These are phyloP conservation scores for Allophyes oxyacanthae DNA, from an alignment of 2,888 invertebrate genomes.

Conservation along the genomic window DNA sequence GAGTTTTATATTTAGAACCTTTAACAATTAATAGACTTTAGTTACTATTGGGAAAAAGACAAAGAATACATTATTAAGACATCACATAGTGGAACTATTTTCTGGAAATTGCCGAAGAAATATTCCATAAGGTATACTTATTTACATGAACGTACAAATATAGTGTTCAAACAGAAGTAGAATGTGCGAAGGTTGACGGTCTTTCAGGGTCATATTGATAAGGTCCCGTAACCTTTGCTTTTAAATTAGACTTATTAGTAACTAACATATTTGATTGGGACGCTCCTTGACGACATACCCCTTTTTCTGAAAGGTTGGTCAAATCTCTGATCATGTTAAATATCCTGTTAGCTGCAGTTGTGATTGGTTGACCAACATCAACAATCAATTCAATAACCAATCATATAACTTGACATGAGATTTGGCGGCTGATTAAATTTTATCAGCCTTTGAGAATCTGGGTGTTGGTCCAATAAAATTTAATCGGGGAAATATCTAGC, in stretches of 20 bases:
- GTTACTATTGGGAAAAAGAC: neutral
- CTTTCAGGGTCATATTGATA: slow-evolving; percentile 71
- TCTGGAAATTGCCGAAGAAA: slow-evolving; percentile 19
- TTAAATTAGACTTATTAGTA: slow-evolving; percentile 53
- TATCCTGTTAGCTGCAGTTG: no score
- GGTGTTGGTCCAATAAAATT: neutral
- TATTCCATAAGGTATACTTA: slow-evolving; percentile 32
- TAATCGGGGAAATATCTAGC: neutral
- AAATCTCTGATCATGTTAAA: no score
- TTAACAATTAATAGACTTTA: no score
- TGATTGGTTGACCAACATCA: no score
- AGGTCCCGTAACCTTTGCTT: slow-evolving; percentile 57
- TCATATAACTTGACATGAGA: no score
- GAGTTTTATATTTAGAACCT: no score
- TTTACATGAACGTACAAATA: slow-evolving; percentile 56
- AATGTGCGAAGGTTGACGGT: slow-evolving; percentile 75
- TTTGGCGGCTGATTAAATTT: no score
- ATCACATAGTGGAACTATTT: slow-evolving; percentile 19
- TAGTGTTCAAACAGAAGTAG: slow-evolving; percentile 65
- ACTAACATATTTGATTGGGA: slow-evolving; percentile 22
- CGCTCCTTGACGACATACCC: slow-evolving; percentile 7
- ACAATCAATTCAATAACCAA: no score
- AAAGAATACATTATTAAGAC: neutral
- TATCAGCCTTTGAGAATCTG: no score
- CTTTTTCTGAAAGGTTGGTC: no score